These are phyloP conservation scores for Brienomyrus brachyistius DNA, from an alignment of 2,113 vertebrate species.

Conservation along the genomic window DNA sequence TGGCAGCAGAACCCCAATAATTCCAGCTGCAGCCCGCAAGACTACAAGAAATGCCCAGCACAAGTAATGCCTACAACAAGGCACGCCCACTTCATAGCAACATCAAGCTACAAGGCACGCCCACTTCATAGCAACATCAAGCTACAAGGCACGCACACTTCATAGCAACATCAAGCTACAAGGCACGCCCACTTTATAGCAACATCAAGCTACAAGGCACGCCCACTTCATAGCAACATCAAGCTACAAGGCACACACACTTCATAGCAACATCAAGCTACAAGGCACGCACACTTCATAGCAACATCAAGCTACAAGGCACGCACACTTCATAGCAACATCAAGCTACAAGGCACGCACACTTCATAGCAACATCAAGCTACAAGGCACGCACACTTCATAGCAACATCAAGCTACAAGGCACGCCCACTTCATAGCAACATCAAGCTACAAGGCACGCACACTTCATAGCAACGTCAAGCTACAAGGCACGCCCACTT, in stretches of 20 bases:
- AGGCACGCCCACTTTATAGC: background rate
- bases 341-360: background rate
- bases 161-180: background rate
- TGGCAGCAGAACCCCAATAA: background rate
- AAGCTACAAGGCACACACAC: background rate
- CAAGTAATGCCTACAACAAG: background rate
- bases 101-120: background rate
- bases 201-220: background rate
- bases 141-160: background rate
- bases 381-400: too few species aligned
- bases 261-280: too few species aligned
- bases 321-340: too few species aligned
- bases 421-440: too few species aligned
- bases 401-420: too few species aligned
- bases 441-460: too few species aligned
- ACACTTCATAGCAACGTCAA: too few species aligned
- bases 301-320: background rate
- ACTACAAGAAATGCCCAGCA: background rate
- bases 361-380: too few species aligned
- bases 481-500: too few species aligned
- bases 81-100: too few species aligned
- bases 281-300: background rate
- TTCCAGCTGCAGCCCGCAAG: background rate
- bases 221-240: background rate
- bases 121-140: background rate